Evolutionary conservation across 2,797 vertebrate species (phyloP).

Genomic region (Syngnathus acus): DNA sequence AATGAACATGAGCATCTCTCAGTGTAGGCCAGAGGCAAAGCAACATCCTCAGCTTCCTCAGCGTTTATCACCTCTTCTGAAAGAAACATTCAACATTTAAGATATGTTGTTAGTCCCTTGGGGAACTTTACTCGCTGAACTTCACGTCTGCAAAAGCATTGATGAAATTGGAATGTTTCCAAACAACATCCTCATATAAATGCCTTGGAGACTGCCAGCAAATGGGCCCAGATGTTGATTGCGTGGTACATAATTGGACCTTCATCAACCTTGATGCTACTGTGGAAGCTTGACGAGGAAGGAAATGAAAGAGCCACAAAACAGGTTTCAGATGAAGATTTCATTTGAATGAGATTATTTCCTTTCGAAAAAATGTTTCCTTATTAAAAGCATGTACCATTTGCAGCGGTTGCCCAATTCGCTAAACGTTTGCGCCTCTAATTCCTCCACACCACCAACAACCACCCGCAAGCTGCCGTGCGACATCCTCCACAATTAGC

Average conservation of each 20-base stretch:
- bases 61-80: constrained; percentile 30
- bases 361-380: neutral
- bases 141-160: constrained; percentile 32
- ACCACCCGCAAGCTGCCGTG: constrained; percentile 39
- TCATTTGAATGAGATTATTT: neutral
- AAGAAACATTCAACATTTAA: constrained; percentile 30
- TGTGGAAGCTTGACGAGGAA: neutral
- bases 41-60: constrained; percentile 23
- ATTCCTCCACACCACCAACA: neutral
- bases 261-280: neutral
- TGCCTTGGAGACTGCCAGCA: constrained; percentile 7
- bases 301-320: neutral
- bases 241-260: neutral
- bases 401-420: neutral
- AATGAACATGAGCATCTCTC: constrained; percentile 37
- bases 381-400: neutral
- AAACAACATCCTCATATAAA: constrained; percentile 12
- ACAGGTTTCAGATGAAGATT: neutral
- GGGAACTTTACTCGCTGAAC: constrained; percentile 38
- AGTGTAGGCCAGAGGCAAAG: constrained; percentile 37
- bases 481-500: constrained; percentile 60
- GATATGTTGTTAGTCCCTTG: constrained; percentile 20
- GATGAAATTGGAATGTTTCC: constrained; percentile 21
- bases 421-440: neutral
- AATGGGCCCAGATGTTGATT: constrained; percentile 5